Base-by-base conservation (phyloP, 1,140 invertebrate genomes). In the Drosophila equinoxialis region DNA sequence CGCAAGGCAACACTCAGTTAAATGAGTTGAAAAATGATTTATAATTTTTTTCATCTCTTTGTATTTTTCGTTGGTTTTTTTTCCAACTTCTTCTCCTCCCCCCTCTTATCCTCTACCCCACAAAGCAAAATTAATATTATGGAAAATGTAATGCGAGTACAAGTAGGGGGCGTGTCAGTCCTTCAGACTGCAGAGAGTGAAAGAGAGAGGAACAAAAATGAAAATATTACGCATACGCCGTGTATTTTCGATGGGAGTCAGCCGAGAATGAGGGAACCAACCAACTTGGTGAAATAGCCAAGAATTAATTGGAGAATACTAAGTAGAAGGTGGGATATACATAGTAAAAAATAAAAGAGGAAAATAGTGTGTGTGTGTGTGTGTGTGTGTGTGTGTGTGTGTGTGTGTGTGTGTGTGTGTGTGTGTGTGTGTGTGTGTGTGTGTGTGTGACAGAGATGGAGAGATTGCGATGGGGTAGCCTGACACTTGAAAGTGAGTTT, bases 11-110 rank as follows among this genome's bases (percentile, higher is more conserved):
- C 73, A 77, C 77, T 81, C 73, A 77, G 81, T 85, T 79, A 79
- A 86, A 86, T 86, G 83, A 87, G 72, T 87, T 86, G 83, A 77
- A 87, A 79, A 87, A 80, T 86, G 68, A 87, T 82, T 79, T 82
- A 86, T 71, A 79, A 68, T 79, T 74, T 79, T 74, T 42, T 48
- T 66, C 45, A 51, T 51, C 45, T 51, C 45, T 23, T 51, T 23
- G n/a, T 39, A 39, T 39, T 51, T 48, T 48, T 48, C 45, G 45
- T 48, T 66, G 11, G 65, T 62, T 48, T 41, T 11, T 59, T 39
- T 39, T 6, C 4, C 26, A 7, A 14, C 39, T 37, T 33, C 23
- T 68, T 59, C 65, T 45, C 64, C 75, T 6, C 5, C 0, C 30
- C 6, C 5, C 30, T 0, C 23, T 30, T 63, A 14, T 11, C 2